phyloP scores from a whole-genome alignment of 2,888 invertebrate genomes.

The Synergus laeviventris region DNA sequence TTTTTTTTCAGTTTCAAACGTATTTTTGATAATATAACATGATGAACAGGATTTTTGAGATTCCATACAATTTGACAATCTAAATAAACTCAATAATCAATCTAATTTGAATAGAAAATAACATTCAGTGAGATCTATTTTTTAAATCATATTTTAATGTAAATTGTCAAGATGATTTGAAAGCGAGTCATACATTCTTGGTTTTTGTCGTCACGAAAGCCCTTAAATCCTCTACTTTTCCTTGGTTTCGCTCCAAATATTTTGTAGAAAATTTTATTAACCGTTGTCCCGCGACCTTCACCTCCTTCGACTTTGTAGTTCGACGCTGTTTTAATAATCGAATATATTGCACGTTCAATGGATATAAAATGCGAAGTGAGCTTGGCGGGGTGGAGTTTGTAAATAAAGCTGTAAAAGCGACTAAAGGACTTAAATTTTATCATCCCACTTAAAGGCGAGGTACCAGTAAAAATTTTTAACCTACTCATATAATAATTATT shows the following conservation, averaged over 20 bases:
- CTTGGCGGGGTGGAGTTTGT: conserved; percentile 66
- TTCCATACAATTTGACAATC: not conserved
- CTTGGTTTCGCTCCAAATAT: conserved; percentile 47
- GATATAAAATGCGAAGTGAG: conserved; percentile 49
- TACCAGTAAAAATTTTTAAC: not conserved
- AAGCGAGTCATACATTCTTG: conserved; percentile 33
- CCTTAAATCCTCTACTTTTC: conserved; percentile 40
- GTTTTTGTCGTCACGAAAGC: conserved; percentile 46
- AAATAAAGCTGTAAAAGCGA: conserved; percentile 67
- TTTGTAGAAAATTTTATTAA: conserved; percentile 49
- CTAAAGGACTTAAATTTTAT: conserved; percentile 44
- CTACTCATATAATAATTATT: not conserved
- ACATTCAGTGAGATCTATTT: not conserved
- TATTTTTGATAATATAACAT: conserved; percentile 7
- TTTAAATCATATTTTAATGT: conserved; percentile 10
- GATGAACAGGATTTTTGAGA: not conserved
- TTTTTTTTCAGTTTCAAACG: not conserved
- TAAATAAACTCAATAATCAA: not conserved
- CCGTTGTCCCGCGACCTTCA: conserved; percentile 46
- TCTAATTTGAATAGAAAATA: not conserved
- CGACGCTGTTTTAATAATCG: conserved; percentile 54
- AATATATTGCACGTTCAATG: conserved; percentile 56
- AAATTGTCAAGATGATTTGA: not conserved
- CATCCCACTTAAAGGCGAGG: not conserved
- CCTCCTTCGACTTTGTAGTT: conserved; percentile 46